Evolutionary conservation across 2,113 vertebrate genomes (phyloP).

Genomic region (Phaethon lepturus): DNA sequence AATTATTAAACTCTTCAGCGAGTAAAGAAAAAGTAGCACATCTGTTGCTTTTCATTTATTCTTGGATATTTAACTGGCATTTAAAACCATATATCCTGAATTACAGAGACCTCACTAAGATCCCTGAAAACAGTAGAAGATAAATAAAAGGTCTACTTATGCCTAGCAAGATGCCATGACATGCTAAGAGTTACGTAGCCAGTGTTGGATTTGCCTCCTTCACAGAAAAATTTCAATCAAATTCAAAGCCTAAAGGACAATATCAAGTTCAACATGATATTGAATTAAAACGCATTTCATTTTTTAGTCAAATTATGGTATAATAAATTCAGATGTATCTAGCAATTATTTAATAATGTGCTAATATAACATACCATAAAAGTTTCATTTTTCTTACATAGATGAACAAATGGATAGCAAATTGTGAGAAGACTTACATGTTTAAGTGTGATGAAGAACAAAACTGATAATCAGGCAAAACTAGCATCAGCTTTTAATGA

Average conservation of each 20-base stretch:
- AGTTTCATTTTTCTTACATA: background rate
- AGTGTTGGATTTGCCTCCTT: background rate
- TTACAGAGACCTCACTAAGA: background rate
- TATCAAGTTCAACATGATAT: background rate
- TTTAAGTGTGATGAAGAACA: background rate
- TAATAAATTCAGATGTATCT: background rate
- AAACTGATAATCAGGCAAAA: background rate
- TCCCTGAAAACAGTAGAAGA: background rate
- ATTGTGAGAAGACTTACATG: background rate
- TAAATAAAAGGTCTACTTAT: background rate
- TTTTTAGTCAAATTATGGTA: background rate
- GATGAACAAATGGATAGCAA: background rate
- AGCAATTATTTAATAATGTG: background rate
- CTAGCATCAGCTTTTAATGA: background rate
- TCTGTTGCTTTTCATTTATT: slow-evolving; percentile 8
- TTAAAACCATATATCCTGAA: slow-evolving; percentile 15
- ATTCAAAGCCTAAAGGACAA: background rate
- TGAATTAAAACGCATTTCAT: background rate
- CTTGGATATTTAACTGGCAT: background rate
- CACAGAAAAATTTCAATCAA: background rate
- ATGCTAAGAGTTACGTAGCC: background rate
- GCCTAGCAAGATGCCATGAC: background rate
- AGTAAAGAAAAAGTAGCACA: background rate
- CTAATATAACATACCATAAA: background rate
- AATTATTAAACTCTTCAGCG: background rate